Conservation (phyloP, 2,113 vertebrate species). For the Tyrannus savana region DNA sequence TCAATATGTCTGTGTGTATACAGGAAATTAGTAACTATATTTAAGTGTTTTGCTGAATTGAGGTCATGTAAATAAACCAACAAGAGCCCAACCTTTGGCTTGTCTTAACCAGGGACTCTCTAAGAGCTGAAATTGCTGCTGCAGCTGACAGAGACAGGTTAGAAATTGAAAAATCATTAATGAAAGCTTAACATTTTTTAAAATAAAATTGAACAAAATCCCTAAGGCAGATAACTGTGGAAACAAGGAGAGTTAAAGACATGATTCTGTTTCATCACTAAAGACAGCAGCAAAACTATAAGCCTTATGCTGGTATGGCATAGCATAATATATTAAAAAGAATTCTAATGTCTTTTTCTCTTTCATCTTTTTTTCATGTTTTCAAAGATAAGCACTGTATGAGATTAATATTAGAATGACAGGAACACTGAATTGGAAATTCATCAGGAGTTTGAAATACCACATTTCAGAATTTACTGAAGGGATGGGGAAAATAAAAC, state of each 20-base stretch:
- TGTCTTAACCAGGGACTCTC: not conserved
- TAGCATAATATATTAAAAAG: constrained; percentile 54
- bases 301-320: constrained; percentile 5
- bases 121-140: not conserved
- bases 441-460: not conserved
- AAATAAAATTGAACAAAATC: constrained; percentile 51
- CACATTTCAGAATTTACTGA: not conserved
- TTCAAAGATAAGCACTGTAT: constrained; percentile 27
- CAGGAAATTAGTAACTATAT: not conserved
- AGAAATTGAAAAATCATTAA: constrained; percentile 16
- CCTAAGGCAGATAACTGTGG: constrained; percentile 10
- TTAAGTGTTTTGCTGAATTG: not conserved
- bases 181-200: constrained; percentile 20
- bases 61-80: not conserved
- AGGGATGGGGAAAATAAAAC: not conserved
- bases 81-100: not conserved
- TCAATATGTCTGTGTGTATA: not conserved
- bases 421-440: constrained; percentile 11
- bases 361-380: constrained; percentile 59
- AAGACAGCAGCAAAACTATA: constrained; percentile 12
- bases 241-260: constrained; percentile 12
- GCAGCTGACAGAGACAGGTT: not conserved
- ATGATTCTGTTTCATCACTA: constrained; percentile 36
- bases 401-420: constrained; percentile 52
- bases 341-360: constrained; percentile 35